These are phyloP conservation scores for Pammene fasciana DNA, from an alignment of 2,888 invertebrate species.

Conservation along the genomic window DNA sequence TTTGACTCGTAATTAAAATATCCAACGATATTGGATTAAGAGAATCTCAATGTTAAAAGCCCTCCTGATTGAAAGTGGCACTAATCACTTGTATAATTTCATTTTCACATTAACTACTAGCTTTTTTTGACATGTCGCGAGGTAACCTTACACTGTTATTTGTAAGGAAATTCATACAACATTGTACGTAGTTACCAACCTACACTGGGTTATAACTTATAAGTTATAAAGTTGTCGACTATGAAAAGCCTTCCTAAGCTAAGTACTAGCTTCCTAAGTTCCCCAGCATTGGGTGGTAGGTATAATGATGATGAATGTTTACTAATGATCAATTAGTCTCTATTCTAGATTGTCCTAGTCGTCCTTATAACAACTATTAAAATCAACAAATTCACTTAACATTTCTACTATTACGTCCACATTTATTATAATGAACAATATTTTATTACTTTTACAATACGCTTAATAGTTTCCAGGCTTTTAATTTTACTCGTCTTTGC, in stretches of 20 bases:
- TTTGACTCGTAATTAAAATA: too few species aligned
- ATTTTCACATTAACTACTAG: background rate
- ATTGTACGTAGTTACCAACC: too few species aligned
- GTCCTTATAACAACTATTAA: conserved; percentile 7
- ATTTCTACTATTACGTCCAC: conserved; percentile 22
- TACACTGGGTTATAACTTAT: background rate
- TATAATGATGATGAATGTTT: background rate
- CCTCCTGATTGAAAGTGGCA: background rate
- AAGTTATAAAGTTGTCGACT: too few species aligned
- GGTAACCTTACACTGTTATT: background rate
- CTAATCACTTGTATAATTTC: background rate
- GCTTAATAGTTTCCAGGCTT: conserved; percentile 16
- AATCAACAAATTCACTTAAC: conserved; percentile 1
- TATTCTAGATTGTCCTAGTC: background rate
- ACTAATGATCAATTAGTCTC: background rate
- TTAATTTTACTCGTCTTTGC: conserved; percentile 14
- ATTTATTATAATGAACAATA: conserved; percentile 7
- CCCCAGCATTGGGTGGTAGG: background rate
- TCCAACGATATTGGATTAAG: too few species aligned
- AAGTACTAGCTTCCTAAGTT: too few species aligned
- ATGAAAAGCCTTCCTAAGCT: background rate
- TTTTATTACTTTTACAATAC: conserved; percentile 10
- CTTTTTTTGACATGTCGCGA: background rate
- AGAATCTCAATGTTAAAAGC: background rate
- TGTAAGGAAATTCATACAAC: background rate